These are phyloP conservation scores for Osedax frankpressi DNA, from an alignment of 2,888 invertebrate genomes.

Conservation along the genomic window DNA sequence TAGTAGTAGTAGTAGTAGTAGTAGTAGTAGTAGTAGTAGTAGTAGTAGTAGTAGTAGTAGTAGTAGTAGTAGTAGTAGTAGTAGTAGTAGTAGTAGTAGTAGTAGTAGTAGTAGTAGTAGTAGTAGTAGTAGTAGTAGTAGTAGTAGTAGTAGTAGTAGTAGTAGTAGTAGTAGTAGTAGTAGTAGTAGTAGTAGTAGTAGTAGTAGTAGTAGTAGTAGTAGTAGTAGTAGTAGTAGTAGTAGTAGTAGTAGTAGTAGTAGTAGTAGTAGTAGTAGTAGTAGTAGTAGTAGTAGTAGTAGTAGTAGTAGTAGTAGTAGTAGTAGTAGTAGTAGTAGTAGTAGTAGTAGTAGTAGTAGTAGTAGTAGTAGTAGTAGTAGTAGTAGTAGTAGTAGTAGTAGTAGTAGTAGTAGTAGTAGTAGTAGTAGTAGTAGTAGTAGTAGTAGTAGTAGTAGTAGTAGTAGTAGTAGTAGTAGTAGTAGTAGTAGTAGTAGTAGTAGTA, in stretches of 20 bases:
- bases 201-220: conserved; percentile 22
- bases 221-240: conserved; percentile 23
- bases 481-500: conserved; percentile 21
- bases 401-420: conserved; percentile 25
- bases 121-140: conserved; percentile 22
- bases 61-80: conserved; percentile 24
- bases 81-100: conserved; percentile 24
- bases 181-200: conserved; percentile 24
- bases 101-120: conserved; percentile 23
- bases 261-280: conserved; percentile 9
- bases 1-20: conserved; percentile 18
- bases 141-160: conserved; percentile 23
- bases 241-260: conserved; percentile 23
- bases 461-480: conserved; percentile 20
- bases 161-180: conserved; percentile 18
- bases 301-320: conserved; percentile 23
- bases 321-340: conserved; percentile 22
- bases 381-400: conserved; percentile 24
- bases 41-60: conserved; percentile 24
- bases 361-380: conserved; percentile 16
- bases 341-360: conserved; percentile 21
- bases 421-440: conserved; percentile 22
- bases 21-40: conserved; percentile 26
- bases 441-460: conserved; percentile 23
- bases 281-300: conserved; percentile 12